Conservation (phyloP, 2,888 invertebrate genomes). For the Apotomis betuletana region DNA sequence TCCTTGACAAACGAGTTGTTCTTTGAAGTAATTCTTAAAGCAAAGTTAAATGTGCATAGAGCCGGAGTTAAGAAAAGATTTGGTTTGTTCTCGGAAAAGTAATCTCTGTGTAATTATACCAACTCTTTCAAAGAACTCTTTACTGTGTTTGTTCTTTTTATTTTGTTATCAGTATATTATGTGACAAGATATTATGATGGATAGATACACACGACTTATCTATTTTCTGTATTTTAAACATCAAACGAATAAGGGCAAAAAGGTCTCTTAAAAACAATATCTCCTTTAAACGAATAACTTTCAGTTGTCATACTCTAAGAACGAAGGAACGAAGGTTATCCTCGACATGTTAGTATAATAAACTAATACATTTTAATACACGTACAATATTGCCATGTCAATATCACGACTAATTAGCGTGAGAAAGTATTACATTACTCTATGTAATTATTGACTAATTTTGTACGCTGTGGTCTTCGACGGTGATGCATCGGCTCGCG, state of each 20-base stretch:
- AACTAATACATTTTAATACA: neutral
- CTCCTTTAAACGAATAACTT: too few species aligned
- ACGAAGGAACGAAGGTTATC: too few species aligned
- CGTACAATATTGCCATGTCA: conserved; percentile 9
- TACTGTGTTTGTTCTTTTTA: neutral
- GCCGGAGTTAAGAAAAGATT: conserved; percentile 7
- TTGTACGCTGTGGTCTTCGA: conserved; percentile 3
- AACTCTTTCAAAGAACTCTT: neutral
- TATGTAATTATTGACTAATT: conserved; percentile 18
- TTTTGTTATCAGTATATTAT: neutral
- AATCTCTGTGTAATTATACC: neutral
- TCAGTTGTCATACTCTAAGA: too few species aligned
- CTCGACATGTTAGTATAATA: too few species aligned
- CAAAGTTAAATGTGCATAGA: conserved; percentile 11
- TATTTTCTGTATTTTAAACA: too few species aligned
- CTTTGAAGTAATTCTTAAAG: conserved; percentile 34
- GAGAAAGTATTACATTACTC: conserved; percentile 13
- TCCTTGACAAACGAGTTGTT: conserved; percentile 43
- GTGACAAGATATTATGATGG: too few species aligned
- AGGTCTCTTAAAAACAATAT: too few species aligned
- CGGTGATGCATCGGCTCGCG: conserved; percentile 17
- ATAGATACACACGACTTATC: too few species aligned
- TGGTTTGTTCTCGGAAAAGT: neutral
- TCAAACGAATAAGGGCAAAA: too few species aligned
- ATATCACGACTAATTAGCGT: conserved; percentile 25